Base-by-base conservation (phyloP, 2,888 invertebrate genomes). In the Drosophila algonquin region DNA sequence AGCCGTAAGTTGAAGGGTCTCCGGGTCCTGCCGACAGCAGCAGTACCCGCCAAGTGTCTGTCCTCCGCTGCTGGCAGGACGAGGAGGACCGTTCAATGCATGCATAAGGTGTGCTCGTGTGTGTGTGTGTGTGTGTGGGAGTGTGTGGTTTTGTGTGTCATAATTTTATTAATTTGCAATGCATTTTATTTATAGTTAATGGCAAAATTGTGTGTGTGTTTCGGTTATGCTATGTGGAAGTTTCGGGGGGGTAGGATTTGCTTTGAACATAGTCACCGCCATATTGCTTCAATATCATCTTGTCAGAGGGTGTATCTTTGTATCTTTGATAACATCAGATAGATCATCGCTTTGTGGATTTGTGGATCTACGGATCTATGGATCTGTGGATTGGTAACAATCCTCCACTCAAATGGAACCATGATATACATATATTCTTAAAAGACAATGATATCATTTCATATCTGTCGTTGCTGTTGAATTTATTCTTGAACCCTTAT, bases 181-280 rank as follows among this genome's bases (percentile, higher is more conserved):
- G 46, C 40, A 51, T 62, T 57, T 10, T 53, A 60, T 73, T 56
- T 68, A 67, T 65, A 51, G 73, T 63, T 60, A 72, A 61, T 63
- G 55, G 52, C 40, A 68, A 56, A 58, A 76, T 62, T 55, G 60
- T 70, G 62, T 62, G 40, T 54, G 54, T 40, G 54, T 24, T 9
- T 55, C 48, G 53, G 27, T 68, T 68, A 68, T 51, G 73, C 64
- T 64, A 64, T 68, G 64, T 79, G 46, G 40, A 63, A 73, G 59
- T 68, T 72, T n/a, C 14, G 40, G 40, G 40, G 59, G 55, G 67
- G 67, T n/a, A 54, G 30, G 51, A 57, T 57, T 73, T 69, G 73
- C 81, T 83, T 72, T 80, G 86, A 83, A 91, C 90, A 91, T 90
- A 91, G 84, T 91, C 91, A 92, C 92, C 92, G 92, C 92, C 92